Evolutionary conservation across 2,888 invertebrate species (phyloP), one percentile per base, ranked within the genome.

Genomic region (Brachypterus glaber): DNA sequence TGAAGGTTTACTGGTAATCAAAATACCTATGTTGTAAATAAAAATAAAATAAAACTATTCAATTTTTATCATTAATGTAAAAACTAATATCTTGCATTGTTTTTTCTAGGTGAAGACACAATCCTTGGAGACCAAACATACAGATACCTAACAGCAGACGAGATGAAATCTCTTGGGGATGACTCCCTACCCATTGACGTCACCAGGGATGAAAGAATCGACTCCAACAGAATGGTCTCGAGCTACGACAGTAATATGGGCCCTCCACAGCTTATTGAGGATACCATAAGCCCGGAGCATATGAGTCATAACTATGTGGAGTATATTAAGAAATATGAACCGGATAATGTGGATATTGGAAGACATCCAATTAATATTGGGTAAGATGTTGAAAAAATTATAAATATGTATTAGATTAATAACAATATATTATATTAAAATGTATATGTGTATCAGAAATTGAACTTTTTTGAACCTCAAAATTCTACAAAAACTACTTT

Each of bases 121-220:
- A 83, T 89, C 67, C 71, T 90, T 51, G 89, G 87, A 54, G 91
- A 92, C 67, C 85, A 86, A 62, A 84, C 84, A 18, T 92, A 92
- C 68, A 79, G 89, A 45, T 92, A 92, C 68, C 72, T 93, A 67
- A 92, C 91, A 40, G 89, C 88, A 47, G 92, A 93, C 62, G 92
- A 93, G 62, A 91, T 92, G 89, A 92, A 92, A 70, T 89, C 89
- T 5, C 71, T 92, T 47, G 91, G 90, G 43, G 92, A 92, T 60
- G 92, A 92, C 68, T 91, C 91, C 8, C 67, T 92, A 48, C 89
- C 90, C 12, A 90, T 92, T 50, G 92, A 92, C 66, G 91, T 91
- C 13, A 91, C 91, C 2, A 79, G 89, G 52, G 92, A 92, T 59
- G 89, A 90, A 61, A 76, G 87, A 47, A 79, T 84, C 7, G 85